These are phyloP conservation scores for Buathra laborator DNA, from an alignment of 2,888 invertebrate species.

Conservation along the genomic window DNA sequence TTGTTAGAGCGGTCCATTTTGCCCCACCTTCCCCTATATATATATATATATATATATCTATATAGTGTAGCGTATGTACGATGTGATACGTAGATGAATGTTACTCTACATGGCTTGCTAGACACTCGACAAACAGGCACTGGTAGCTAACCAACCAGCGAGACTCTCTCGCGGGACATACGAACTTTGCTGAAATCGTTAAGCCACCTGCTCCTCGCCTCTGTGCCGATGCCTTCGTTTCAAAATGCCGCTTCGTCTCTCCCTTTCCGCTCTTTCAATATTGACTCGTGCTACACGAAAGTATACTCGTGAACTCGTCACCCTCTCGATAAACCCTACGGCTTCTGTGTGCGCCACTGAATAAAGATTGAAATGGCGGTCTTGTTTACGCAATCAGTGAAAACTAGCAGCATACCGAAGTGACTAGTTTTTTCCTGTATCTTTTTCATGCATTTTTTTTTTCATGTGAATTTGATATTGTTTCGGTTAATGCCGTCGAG, in stretches of 20 bases:
- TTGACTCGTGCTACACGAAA: constrained; percentile 55
- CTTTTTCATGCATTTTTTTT: neutral
- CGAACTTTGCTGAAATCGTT: constrained; percentile 64
- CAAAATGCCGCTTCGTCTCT: neutral
- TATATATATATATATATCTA: neutral
- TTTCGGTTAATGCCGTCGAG: neutral
- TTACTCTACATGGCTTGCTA: constrained; percentile 32
- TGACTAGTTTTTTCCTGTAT: neutral
- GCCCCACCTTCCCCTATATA: no score
- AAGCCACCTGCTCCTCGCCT: constrained; percentile 43
- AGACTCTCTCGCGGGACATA: constrained; percentile 53
- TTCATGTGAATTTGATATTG: neutral
- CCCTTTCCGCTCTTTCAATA: constrained; percentile 55
- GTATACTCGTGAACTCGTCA: constrained; percentile 53
- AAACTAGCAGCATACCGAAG: neutral
- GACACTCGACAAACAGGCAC: constrained; percentile 66
- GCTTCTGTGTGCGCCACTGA: constrained; percentile 13
- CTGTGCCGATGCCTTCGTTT: constrained; percentile 3
- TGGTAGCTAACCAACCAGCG: constrained; percentile 54
- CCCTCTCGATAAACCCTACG: constrained; percentile 32
- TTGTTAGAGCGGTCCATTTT: no score
- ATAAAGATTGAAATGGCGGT: neutral
- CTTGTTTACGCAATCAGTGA: constrained; percentile 17
- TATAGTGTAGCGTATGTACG: constrained; percentile 17
- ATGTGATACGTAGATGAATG: constrained; percentile 10